Base-by-base conservation (phyloP, 2,888 invertebrate species). In the Onthophagus sagittarius region DNA sequence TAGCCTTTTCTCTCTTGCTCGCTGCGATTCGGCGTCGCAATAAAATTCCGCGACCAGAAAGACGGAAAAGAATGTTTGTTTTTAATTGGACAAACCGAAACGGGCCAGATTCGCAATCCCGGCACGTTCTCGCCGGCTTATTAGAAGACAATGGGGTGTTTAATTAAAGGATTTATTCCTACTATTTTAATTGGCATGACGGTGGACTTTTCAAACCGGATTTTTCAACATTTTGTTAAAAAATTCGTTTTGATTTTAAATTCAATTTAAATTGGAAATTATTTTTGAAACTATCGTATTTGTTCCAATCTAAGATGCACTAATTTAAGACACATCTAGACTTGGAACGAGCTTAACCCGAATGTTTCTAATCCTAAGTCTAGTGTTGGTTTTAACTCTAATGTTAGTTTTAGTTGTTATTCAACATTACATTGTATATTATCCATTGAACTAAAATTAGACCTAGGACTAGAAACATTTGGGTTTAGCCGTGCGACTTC, bases 131-230 rank as follows among this genome's bases (percentile, higher is more conserved):
- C 32, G 31, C 67, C n/a, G 23, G 32, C 67, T 67, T 67, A 67
- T 67, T 67, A 67, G 67, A 67, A 67, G 67, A 67, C 67, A 67
- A 67, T 67, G 67, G 67, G 67, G 13, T 67, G 67, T 67, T 67
- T 67, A 67, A 67, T 67, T 67, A 67, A 67, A 23, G 67, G 67
- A 31, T 67, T 67, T 67, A 67, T 32, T 67, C 32, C 67, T 14
- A 67, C 67, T 67, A 67, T 67, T 67, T 67, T 67, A 67, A 67
- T 67, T 67, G 67, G 67, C 67, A 32, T 32, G 67, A 67, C 67
- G 67, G 32, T 13, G 67, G 39, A 53, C 39, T 53, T 53, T 23
- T 53, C 39, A 53, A 53, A 53, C 39, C 7, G 39, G 11, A 53
- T 53, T 53, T 53, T 53, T 53, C 39, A 23, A 23, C 23, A 23